Evolutionary conservation across 2,797 vertebrate genomes (phyloP), one percentile per base, ranked within the genome.

Genomic region (Bovichtus variegatus): DNA sequence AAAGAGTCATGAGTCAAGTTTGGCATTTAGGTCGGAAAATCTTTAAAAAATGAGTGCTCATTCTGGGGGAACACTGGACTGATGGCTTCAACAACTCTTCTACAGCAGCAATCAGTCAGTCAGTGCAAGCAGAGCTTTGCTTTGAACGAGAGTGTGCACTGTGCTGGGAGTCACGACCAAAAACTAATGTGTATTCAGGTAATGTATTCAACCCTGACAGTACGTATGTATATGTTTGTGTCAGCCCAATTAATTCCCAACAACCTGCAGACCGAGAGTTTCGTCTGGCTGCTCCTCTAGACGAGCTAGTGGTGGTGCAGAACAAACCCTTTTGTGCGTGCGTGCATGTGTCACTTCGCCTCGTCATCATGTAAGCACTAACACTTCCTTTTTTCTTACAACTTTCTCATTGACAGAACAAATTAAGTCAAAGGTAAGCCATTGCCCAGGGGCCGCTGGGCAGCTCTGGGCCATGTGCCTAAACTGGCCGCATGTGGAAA

Each of bases 351-450:
- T 65, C 50, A 51, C 41, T 78, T 75, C 9, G 31, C 49, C 64
- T 63, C 15, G 36, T 63, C 80, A 69, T 54, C 58, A 58, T 25
- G 3, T 4, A 6, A 19, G 65, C 38, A n/a, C 50, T 73, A 34
- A 67, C 51, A 69, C 75, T 64, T 84, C 68, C 47, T 68, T 36
- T 76, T 76, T 76, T 75, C 74, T 66, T 23, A 50, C 54, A 80
- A 62, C 69, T 51, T 80, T 81, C 77, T 63, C 63, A 63, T 65
- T 76, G 74, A 86, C 82, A 82, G 76, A 80, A 36, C 72, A 77
- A 68, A 84, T 87, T 64, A 83, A 40, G 65, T 84, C 66, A 78
- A 87, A 85, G 54, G 71, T 83, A 75, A 90, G 72, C 76, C 34
- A 36, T 15, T 41, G 71, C 36, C 67, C 54, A 5, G 18, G 74